Conservation (phyloP, 2,888 invertebrate genomes). For the Oxyscelio sp. region DNA sequence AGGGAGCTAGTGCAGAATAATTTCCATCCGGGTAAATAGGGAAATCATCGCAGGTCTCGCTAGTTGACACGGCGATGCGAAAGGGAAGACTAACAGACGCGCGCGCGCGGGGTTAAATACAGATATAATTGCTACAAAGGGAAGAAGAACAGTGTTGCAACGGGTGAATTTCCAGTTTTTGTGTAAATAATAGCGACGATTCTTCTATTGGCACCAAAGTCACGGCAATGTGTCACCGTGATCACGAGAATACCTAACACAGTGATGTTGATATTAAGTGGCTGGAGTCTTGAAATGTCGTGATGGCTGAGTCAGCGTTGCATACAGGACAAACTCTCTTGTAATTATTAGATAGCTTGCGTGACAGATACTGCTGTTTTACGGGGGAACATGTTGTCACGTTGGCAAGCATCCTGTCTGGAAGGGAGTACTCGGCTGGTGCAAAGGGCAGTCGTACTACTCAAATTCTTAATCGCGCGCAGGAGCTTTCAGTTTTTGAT, state of each 20-base stretch:
- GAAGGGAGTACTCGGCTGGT: background rate
- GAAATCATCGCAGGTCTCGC: conserved; percentile 28
- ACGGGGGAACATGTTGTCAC: conserved; percentile 2
- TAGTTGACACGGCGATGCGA: conserved; percentile 50
- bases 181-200: conserved; percentile 31
- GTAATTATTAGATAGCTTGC: conserved; percentile 25
- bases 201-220: conserved; percentile 18
- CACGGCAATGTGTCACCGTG: conserved; percentile 35
- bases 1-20: conserved; percentile 38
- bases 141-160: conserved; percentile 16
- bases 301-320: conserved; percentile 22
- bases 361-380: conserved; percentile 13
- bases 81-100: conserved; percentile 34
- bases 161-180: conserved; percentile 13
- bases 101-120: conserved; percentile 46
- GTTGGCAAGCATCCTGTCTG: conserved; percentile 4
- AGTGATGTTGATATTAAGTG: conserved; percentile 54
- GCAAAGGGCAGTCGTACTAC: background rate
- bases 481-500: conserved; percentile 2
- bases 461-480: background rate
- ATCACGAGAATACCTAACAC: conserved; percentile 17
- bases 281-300: conserved; percentile 40
- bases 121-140: conserved; percentile 36
- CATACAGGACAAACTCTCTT: conserved; percentile 28
- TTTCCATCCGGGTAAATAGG: conserved; percentile 41